phyloP scores from a whole-genome alignment of 2,113 vertebrate species.

The Gymnarchus niloticus region DNA sequence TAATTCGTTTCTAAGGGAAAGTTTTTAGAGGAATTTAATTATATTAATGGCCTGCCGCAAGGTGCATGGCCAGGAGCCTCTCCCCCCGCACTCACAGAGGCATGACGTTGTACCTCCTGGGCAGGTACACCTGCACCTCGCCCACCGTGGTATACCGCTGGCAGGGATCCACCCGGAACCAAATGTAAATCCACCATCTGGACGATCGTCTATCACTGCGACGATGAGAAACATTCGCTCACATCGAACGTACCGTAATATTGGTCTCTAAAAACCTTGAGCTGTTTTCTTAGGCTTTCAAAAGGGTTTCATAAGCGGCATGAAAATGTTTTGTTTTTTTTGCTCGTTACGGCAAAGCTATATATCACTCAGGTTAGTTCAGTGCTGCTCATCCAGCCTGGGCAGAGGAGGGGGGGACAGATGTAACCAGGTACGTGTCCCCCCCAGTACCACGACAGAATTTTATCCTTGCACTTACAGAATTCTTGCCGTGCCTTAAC shows the following conservation, averaged over 20 bases:
- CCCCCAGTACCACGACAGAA: neutral
- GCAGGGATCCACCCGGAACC: neutral
- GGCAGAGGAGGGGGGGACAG: neutral
- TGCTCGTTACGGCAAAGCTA: neutral
- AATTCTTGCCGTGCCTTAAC: neutral
- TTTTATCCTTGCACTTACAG: too few species aligned
- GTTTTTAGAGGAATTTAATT: constrained; percentile 66
- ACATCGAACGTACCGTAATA: neutral
- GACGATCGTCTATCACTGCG: neutral
- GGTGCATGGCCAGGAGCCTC: constrained; percentile 44
- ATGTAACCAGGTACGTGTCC: neutral
- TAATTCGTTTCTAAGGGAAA: constrained; percentile 70
- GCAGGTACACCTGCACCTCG: neutral
- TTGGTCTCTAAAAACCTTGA: neutral
- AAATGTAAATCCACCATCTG: neutral
- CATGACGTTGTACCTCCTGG: neutral
- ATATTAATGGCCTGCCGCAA: constrained; percentile 59
- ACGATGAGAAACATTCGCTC: neutral
- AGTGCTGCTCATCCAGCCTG: neutral
- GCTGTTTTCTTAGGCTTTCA: neutral
- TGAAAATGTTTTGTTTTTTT: constrained; percentile 2
- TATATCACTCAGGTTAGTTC: neutral
- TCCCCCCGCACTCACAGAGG: neutral
- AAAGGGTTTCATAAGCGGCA: neutral
- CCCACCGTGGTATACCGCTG: neutral